A percentile compares a stretch with the other conserved stretches of the same genome.
These are phyloP conservation scores for Luscinia megarhynchos DNA, from an alignment of 2,797 vertebrate genomes.

Conservation along the genomic window DNA sequence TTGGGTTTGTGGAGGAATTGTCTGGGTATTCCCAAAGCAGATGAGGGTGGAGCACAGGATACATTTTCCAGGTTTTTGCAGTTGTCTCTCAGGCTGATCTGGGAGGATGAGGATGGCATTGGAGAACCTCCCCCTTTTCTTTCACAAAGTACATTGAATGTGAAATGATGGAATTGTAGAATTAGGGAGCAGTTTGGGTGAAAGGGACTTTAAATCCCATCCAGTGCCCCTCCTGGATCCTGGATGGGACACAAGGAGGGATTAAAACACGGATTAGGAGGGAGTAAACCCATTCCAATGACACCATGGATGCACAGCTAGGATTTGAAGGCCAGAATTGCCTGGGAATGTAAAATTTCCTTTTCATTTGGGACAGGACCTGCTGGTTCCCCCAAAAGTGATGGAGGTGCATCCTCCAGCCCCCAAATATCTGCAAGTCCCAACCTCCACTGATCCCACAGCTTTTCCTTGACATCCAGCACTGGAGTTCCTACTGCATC, in stretches of 20 bases:
- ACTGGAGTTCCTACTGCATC: not conserved
- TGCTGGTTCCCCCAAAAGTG: not conserved
- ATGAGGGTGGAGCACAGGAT: not conserved
- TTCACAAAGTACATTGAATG: not conserved
- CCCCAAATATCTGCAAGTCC: not conserved
- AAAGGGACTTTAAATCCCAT: not conserved
- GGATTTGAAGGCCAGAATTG: not conserved
- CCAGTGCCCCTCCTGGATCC: not conserved
- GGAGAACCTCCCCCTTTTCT: not conserved
- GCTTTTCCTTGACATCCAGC: not conserved
- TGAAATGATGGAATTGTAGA: not conserved
- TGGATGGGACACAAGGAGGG: not conserved
- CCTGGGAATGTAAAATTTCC: not conserved
- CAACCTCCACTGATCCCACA: fast-evolving
- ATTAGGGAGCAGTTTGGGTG: not conserved
- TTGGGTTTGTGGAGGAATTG: not conserved
- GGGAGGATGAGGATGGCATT: not conserved
- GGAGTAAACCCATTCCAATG: not conserved
- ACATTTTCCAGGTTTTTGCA: not conserved
- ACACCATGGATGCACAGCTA: not conserved
- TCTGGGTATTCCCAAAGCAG: not conserved
- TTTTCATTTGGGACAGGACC: not conserved
- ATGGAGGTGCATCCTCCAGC: not conserved
- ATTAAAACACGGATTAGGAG: not conserved
- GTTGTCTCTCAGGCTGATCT: not conserved